phyloP scores from a whole-genome alignment of 2,797 vertebrate species.

The Etheostoma nigrum region DNA sequence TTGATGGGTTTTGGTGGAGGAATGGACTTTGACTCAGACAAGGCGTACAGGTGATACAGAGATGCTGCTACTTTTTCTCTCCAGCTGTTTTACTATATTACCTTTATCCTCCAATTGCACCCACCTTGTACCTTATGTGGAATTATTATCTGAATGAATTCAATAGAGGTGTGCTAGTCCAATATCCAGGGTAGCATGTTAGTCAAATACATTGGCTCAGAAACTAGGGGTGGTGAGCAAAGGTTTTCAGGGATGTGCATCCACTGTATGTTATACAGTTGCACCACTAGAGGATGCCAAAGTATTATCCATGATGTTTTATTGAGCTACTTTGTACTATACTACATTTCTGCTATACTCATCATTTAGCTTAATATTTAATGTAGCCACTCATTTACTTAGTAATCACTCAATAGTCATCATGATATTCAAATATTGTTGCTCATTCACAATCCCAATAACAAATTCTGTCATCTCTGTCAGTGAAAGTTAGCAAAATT shows the following conservation, averaged over 20 bases:
- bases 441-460: too few species aligned
- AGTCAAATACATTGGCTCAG: not conserved
- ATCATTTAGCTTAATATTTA: slow-evolving; percentile 2
- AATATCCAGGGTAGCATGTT: too few species aligned
- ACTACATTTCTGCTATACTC: not conserved
- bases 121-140: not conserved
- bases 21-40: slow-evolving; percentile 95
- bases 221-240: too few species aligned
- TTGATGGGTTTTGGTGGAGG: slow-evolving; percentile 89
- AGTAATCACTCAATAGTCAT: not conserved
- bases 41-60: slow-evolving; percentile 90
- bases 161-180: too few species aligned
- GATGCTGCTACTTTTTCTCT: not conserved
- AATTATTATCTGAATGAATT: too few species aligned
- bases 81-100: not conserved
- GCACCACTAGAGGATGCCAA: slow-evolving; percentile 26
- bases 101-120: not conserved
- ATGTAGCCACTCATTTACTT: not conserved
- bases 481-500: not conserved
- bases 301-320: not conserved
- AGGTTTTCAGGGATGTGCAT: not conserved
- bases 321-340: not conserved
- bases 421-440: not conserved
- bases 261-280: not conserved
- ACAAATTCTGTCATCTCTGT: not conserved